Base-by-base conservation (phyloP, 1,140 invertebrate species). In the Diachasma alloeum region DNA sequence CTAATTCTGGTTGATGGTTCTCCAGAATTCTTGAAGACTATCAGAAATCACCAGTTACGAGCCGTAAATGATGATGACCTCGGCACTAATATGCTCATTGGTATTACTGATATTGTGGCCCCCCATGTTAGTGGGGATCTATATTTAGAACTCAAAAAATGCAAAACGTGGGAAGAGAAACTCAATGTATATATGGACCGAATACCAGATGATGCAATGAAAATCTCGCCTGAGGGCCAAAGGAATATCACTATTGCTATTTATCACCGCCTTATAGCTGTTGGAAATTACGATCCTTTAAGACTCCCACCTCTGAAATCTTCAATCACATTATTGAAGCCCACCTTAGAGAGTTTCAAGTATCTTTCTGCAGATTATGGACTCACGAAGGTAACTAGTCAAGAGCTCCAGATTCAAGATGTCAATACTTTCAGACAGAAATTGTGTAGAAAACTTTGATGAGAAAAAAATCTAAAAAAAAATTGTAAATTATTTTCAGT, bases 281-380 rank as follows among this genome's bases (percentile, higher is more conserved):
- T 93, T 0, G 74, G 90, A 0, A 83, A 86, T 0, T 93, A 92
- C 78, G 88, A 93, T 67, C 26, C 76, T 0, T 78, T 78, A 2
- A 46, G 80, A 5, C 15, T 82, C 0, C 83, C 84, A 0, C 85
- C 83, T 17, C 63, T 93, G 1, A 92, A 91, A 82, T 91, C 93
- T 0, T 90, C 91, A 0, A 91, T 94, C 4, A 90, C 89, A 4
- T 87, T 96, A 10, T 84, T 95, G 4, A 92, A 93, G 78, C 93
- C 95, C 0, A 91, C 90, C 4, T 86, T 91, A 22, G 85, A 85
- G 11, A 87, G 89, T 0, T 67, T 91, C 0, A 81, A 90, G 36
- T 84, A 89, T 0, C 78, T 90, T 6, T 90, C 92, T 26, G 91
- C 93, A 39, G 93, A 94, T 81, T 95, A 95, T 84, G 92, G 92